These are phyloP conservation scores for Chaitophorus viminalis DNA, from an alignment of 2,888 invertebrate genomes.

Conservation along the genomic window DNA sequence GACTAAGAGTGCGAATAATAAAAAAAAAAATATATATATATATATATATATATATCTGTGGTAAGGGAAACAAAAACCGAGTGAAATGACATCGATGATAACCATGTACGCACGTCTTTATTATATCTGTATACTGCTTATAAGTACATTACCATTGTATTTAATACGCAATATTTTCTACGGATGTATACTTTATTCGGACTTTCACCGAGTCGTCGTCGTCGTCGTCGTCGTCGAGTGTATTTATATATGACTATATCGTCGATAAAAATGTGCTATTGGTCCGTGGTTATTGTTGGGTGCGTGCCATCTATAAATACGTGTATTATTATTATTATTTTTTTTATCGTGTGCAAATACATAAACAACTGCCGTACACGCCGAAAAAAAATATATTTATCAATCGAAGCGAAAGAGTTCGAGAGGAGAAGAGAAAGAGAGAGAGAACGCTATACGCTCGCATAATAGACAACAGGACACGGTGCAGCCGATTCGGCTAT, in stretches of 20 bases:
- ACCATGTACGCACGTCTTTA: not conserved
- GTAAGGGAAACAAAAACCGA: not conserved
- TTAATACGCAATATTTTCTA: not conserved
- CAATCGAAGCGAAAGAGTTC: not conserved
- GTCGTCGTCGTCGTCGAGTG: not conserved
- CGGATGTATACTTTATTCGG: no score
- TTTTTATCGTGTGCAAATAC: no score
- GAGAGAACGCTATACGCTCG: not conserved
- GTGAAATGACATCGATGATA: not conserved
- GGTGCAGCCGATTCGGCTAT: not conserved
- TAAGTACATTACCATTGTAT: not conserved
- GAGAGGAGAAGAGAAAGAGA: not conserved
- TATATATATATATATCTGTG: no score
- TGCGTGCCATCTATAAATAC: not conserved
- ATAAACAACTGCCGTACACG: no score
- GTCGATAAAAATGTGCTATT: not conserved
- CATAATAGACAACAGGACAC: not conserved
- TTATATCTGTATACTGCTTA: not conserved
- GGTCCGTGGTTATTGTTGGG: not conserved
- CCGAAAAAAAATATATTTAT: not conserved
- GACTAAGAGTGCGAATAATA: no score
- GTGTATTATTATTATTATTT: no score
- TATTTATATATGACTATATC: not conserved
- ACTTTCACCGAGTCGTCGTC: slow-evolving; percentile 4
- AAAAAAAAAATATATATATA: not conserved